Base-by-base conservation (phyloP, 2,888 invertebrate species). In the Brenthis ino region DNA sequence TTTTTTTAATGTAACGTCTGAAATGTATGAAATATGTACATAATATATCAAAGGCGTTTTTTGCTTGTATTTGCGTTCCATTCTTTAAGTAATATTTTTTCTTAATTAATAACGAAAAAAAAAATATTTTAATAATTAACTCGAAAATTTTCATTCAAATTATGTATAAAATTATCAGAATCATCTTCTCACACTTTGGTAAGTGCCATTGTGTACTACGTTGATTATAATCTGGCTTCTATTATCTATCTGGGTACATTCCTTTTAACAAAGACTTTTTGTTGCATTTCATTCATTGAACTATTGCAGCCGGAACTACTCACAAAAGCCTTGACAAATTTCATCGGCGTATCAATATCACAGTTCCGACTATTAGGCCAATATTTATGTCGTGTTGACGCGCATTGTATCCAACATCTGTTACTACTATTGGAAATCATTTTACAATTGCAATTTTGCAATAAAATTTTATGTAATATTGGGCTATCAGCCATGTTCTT, bases 361-460 rank as follows among this genome's bases (percentile, higher is more conserved):
- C 83, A 89, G 89, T 89, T 91, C 88, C 89, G 88, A 88, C 86
- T 88, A 86, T 87, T 88, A 86, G 83, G 80, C 85, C 82, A 88
- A 90, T 90, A 88, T 90, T 89, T 87, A 86, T 85, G 84, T 85
- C 84, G 82, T 86, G 86, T 89, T 88, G 82, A 83, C 80, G 75
- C 77, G 83, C 81, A 85, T 91, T 89, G 86, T 83, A 64, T 60
- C 55, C 57, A 67, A 64, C 74, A 72, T 73, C 70, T 71, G 71
- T 66, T 72, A 67, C 68, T 57, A 54, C 56, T 70, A 70, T 68
- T 70, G 72, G 64, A 72, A 72, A 68, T 70, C 53, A 72, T 70
- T 72, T 70, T 66, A 54, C 66, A 67, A 70, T 70, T 66, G 68
- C 68, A 72, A 48, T 64, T 54, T 66, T 53, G 64, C 68, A 66